These are phyloP conservation scores for Goniozus legneri DNA, from an alignment of 1,140 invertebrate species.

Conservation along the genomic window DNA sequence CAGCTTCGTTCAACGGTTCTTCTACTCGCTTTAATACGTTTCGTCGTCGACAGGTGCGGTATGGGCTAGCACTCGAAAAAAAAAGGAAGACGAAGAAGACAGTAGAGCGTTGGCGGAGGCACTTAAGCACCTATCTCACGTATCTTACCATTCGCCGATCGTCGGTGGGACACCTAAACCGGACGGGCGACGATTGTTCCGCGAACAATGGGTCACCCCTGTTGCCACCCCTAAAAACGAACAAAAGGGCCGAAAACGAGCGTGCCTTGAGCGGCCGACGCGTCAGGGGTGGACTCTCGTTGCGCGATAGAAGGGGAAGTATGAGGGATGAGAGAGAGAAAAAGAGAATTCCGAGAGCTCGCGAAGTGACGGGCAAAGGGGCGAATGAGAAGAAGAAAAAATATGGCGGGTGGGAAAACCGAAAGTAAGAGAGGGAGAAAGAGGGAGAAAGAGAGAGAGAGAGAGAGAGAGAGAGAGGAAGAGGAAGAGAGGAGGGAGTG, in stretches of 20 bases:
- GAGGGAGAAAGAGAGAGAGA: not conserved
- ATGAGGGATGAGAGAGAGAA: not conserved
- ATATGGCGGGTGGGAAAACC: not conserved
- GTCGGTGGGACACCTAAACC: slow-evolving; percentile 21
- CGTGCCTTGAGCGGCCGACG: slow-evolving; percentile 3
- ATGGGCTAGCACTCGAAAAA: no score
- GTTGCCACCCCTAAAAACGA: slow-evolving; percentile 13
- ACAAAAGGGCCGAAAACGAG: slow-evolving; percentile 23
- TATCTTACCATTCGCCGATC: slow-evolving; percentile 27
- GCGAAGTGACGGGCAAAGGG: not conserved
- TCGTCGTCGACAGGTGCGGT: no score
- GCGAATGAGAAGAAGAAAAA: not conserved
- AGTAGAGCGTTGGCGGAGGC: not conserved
- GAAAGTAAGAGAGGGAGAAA: not conserved
- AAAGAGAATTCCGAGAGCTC: slow-evolving; percentile 1
- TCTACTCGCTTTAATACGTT: no score
- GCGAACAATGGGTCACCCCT: no score
- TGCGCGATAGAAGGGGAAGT: not conserved
- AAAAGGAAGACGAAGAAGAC: no score
- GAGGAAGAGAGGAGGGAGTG: not conserved
- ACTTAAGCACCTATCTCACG: slow-evolving; percentile 29
- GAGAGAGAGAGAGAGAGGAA: not conserved
- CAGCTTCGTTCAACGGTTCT: no score
- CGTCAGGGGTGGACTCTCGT: no score
- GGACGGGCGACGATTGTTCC: slow-evolving; percentile 30